A percentile compares a stretch with the other conserved stretches of the same genome.
phyloP scores from a whole-genome alignment of 1,140 invertebrate species.

The Hydropsyche tenuis region DNA sequence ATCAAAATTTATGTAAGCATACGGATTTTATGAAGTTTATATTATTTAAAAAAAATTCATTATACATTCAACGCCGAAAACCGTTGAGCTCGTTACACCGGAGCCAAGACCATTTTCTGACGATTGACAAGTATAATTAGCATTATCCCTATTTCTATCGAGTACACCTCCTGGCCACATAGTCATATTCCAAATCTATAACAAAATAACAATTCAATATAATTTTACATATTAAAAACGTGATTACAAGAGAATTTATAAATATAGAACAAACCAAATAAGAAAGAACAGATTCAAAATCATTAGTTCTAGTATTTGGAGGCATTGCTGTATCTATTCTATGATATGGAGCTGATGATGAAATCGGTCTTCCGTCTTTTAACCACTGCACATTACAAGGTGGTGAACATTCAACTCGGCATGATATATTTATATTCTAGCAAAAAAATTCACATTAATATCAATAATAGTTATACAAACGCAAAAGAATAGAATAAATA shows the following conservation, averaged over 20 bases:
- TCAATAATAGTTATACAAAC: slow-evolving; percentile 12
- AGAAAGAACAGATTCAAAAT: slow-evolving; percentile 87
- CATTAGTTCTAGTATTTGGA: slow-evolving; percentile 75
- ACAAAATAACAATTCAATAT: background rate
- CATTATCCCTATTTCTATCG: slow-evolving; percentile 77
- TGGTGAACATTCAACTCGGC: slow-evolving; percentile 87
- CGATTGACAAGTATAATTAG: slow-evolving; percentile 84
- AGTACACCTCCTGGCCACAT: slow-evolving; percentile 80
- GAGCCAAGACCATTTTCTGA: slow-evolving; percentile 74
- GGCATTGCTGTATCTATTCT: slow-evolving; percentile 66
- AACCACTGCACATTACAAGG: slow-evolving; percentile 84
- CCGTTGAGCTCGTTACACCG: slow-evolving; percentile 79
- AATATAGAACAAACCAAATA: slow-evolving; percentile 66
- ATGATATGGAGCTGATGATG: slow-evolving; percentile 68
- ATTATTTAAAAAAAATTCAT: slow-evolving; percentile 48
- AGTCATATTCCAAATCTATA: slow-evolving; percentile 76
- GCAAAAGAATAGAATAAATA: background rate
- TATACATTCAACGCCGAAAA: slow-evolving; percentile 89
- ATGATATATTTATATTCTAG: slow-evolving; percentile 78
- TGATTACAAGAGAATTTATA: background rate
- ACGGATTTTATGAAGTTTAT: slow-evolving; percentile 20
- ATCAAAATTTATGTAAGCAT: slow-evolving; percentile 25
- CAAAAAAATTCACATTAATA: slow-evolving; percentile 47
- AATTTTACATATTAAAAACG: slow-evolving; percentile 2
- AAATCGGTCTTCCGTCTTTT: slow-evolving; percentile 73